Conservation (phyloP, 2,888 invertebrate species). For the Limenitis camilla region DNA sequence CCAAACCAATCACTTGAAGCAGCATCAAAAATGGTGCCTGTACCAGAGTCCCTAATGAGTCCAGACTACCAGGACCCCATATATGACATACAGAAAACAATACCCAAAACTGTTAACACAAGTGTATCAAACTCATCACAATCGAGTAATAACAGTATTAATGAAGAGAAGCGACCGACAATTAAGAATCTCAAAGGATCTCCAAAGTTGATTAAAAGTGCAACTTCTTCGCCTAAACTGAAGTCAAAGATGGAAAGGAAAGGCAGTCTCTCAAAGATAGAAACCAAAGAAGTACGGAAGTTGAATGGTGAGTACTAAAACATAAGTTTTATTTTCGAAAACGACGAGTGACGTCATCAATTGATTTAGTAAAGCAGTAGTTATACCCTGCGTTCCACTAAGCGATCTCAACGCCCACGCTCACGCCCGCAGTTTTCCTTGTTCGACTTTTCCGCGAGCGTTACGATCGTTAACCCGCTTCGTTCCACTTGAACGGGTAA, state of each 20-base stretch:
- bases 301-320: constrained; percentile 39
- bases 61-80: constrained; percentile 80
- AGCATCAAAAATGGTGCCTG: constrained; percentile 90
- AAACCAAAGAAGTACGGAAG: constrained; percentile 44
- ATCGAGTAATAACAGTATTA: constrained; percentile 54
- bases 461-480: too few species aligned
- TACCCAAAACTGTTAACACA: constrained; percentile 44
- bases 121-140: constrained; percentile 45
- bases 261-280: constrained; percentile 49
- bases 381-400: too few species aligned
- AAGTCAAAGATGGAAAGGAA: constrained; percentile 60
- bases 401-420: too few species aligned
- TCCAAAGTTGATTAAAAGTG: constrained; percentile 63
- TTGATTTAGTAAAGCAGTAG: too few species aligned
- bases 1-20: constrained; percentile 80
- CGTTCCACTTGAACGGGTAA: too few species aligned
- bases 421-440: too few species aligned
- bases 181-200: constrained; percentile 53
- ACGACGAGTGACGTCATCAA: too few species aligned
- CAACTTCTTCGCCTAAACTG: constrained; percentile 63
- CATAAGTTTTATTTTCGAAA: too few species aligned
- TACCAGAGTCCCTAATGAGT: constrained; percentile 90
- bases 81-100: constrained; percentile 58
- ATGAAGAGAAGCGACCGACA: constrained; percentile 43
- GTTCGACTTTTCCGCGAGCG: too few species aligned